phyloP scores from a whole-genome alignment of 2,888 invertebrate species.

The Habroteleia sp. region DNA sequence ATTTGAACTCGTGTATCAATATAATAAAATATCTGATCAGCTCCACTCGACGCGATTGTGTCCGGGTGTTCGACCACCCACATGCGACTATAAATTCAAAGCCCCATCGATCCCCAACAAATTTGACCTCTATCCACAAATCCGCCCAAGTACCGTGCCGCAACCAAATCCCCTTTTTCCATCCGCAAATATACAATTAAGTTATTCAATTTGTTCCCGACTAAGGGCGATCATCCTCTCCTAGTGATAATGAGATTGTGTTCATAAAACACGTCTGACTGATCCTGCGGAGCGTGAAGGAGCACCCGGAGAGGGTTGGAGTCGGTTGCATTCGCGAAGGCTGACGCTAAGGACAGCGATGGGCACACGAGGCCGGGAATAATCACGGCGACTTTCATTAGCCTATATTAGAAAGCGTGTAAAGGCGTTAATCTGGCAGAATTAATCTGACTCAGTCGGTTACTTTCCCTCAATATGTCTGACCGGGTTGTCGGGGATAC shows the following conservation, averaged over 20 bases:
- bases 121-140: constrained; percentile 56
- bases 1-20: constrained; percentile 3
- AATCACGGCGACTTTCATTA: constrained; percentile 75
- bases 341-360: constrained; percentile 16
- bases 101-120: constrained; percentile 41
- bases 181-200: constrained; percentile 53
- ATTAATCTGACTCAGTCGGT: constrained; percentile 79
- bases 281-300: constrained; percentile 37
- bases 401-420: constrained; percentile 71
- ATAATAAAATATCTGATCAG: constrained; percentile 23
- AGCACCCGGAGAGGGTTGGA: constrained; percentile 32
- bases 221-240: constrained; percentile 39
- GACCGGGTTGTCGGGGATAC: constrained; percentile 64
- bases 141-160: constrained; percentile 30
- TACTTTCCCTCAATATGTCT: constrained; percentile 79
- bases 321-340: constrained; percentile 8
- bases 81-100: constrained; percentile 39
- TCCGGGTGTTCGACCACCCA: constrained; percentile 14
- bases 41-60: not conserved
- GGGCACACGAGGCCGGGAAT: constrained; percentile 51
- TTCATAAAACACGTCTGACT: constrained; percentile 54
- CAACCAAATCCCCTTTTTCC: constrained; percentile 49
- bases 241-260: constrained; percentile 54
- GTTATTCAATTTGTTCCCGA: constrained; percentile 56
- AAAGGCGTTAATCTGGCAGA: constrained; percentile 80